Base-by-base conservation (phyloP, 2,888 invertebrate genomes). In the Drosophila formosana region DNA sequence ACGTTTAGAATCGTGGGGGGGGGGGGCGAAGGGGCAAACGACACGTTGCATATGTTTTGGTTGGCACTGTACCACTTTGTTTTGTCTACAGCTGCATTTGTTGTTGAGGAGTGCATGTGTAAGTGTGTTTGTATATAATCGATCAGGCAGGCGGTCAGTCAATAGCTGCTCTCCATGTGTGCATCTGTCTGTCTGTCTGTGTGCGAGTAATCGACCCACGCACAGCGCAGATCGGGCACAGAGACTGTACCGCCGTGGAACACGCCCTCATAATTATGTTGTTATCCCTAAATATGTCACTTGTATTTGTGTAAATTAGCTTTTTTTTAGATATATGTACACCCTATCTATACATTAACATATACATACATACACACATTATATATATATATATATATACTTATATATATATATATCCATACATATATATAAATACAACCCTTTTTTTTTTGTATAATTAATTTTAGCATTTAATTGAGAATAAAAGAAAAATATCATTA, bases 391-490 rank as follows among this genome's bases (percentile, higher is more conserved):
- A 55, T 32, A 66, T 13, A 34, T 13, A 37, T 47, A 45, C n/a
- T 41, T 52, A 64, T 41, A 65, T 52, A 25, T 32, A 39, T 46
- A 45, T 41, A 53, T 45, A 49, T 49, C 52, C 26, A 47, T 47
- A 52, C 4, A 34, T 57, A 25, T 58, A 32, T 52, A 39, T 66
- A 43, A 25, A 60, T 49, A 30, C 25, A 43, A 13, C 52, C 41
- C 6, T 13, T 43, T 52, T 72, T 72, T 55, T 77, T 77, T 79
- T 71, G 37, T 64, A 73, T 47, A 55, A 66, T 79, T 82, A 82
- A 76, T 82, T 85, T 78, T 82, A 88, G 82, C 82, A 76, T 82
- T 88, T 82, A 82, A 74, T 63, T 71, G 23, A 63, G 47, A 71
- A 68, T 71, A 30, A 75, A 83, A 62, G 30, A 78, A 60, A 81